Conservation (phyloP, 1,140 invertebrate genomes). For the Acromyrmex charruanus region DNA sequence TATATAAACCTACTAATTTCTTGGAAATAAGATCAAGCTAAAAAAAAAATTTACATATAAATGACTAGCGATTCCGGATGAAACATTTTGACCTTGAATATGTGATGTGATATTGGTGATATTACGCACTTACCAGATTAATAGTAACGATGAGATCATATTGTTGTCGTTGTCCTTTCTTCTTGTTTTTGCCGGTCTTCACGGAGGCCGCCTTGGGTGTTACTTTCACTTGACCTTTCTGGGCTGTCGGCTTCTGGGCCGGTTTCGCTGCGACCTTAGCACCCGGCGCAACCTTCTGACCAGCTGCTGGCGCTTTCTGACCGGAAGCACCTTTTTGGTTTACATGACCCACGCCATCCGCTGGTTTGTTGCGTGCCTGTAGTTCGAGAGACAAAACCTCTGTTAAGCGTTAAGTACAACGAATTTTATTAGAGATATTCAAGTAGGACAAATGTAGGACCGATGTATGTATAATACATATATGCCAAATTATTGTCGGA, state of each 20-base stretch:
- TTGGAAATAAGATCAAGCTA: not conserved
- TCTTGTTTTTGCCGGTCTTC: conserved; percentile 92
- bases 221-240: conserved; percentile 86
- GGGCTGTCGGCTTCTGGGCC: conserved; percentile 85
- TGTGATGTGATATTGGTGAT: not conserved
- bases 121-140: conserved; percentile 90
- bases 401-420: conserved; percentile 21
- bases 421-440: not conserved
- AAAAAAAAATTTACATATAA: not conserved
- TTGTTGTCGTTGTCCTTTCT: conserved; percentile 93
- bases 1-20: not conserved
- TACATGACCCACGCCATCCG: conserved; percentile 90
- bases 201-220: conserved; percentile 87
- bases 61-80: not conserved
- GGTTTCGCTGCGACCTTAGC: conserved; percentile 87
- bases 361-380: conserved; percentile 93
- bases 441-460: not conserved
- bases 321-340: conserved; percentile 89
- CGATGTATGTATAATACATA: not conserved
- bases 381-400: conserved; percentile 56
- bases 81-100: not conserved
- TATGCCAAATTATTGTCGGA: not conserved
- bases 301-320: conserved; percentile 86
- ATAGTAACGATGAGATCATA: conserved; percentile 94
- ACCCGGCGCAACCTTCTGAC: conserved; percentile 88